Evolutionary conservation across 2,113 vertebrate species (phyloP).

Genomic region (Mirza zaza): DNA sequence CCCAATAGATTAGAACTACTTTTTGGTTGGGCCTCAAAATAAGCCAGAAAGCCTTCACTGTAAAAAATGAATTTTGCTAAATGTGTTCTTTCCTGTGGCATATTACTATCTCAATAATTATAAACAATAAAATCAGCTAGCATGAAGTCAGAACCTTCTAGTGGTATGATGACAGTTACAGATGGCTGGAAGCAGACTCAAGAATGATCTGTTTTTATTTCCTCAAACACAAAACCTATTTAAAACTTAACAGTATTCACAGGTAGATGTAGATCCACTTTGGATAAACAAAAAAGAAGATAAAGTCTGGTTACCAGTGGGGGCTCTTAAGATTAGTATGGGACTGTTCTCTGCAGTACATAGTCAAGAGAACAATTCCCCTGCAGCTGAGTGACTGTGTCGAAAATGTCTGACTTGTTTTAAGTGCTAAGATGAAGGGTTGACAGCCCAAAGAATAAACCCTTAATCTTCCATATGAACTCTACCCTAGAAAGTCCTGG

Average conservation of each 20-base stretch:
- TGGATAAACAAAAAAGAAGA: background rate
- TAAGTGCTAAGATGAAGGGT: background rate
- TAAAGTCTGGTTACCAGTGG: background rate
- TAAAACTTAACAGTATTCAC: background rate
- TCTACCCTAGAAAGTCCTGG: background rate
- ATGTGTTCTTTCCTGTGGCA: background rate
- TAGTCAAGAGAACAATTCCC: background rate
- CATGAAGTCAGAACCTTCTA: background rate
- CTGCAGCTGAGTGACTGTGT: background rate
- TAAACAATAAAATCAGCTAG: background rate
- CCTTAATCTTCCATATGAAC: background rate
- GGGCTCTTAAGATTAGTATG: background rate
- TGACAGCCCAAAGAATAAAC: background rate
- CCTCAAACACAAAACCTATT: background rate
- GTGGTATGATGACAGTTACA: background rate
- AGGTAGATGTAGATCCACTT: background rate
- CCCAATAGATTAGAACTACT: background rate
- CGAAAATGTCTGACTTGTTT: background rate
- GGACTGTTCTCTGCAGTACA: background rate
- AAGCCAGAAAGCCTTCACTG: conserved; percentile 32
- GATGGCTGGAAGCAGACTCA: background rate
- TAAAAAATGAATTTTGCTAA: background rate
- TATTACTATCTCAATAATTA: background rate
- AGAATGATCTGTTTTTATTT: background rate
- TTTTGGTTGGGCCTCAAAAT: background rate